Conservation (phyloP, 2,113 vertebrate genomes). For the Cricetomys ansorgei region DNA sequence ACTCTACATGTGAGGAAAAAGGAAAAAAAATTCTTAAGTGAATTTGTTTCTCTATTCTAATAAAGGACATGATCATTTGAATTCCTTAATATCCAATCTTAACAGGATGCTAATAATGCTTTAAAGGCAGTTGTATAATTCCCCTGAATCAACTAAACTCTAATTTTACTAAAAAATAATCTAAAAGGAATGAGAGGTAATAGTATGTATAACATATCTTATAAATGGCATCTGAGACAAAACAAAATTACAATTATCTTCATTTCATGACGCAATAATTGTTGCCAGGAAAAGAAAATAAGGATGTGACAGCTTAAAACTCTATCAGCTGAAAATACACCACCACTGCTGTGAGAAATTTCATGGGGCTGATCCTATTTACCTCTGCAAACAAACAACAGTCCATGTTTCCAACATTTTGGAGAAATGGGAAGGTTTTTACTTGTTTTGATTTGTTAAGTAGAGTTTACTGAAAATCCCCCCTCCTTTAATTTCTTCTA, state of each 20-base stretch:
- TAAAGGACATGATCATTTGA: constrained; percentile 74
- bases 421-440: constrained; percentile 92
- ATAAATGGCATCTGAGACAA: constrained; percentile 81
- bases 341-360: constrained; percentile 88
- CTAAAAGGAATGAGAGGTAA: constrained; percentile 76
- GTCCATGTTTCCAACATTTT: constrained; percentile 93
- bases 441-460: constrained; percentile 90
- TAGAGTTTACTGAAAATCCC: constrained; percentile 84
- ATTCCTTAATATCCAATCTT: constrained; percentile 77
- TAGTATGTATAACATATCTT: constrained; percentile 81
- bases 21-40: constrained; percentile 62
- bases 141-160: constrained; percentile 74
- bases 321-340: constrained; percentile 83
- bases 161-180: constrained; percentile 78
- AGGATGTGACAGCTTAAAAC: constrained; percentile 85
- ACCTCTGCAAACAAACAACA: constrained; percentile 92
- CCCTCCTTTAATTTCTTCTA: not conserved
- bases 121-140: constrained; percentile 78
- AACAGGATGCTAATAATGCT: constrained; percentile 81
- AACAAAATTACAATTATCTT: constrained; percentile 84
- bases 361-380: constrained; percentile 88
- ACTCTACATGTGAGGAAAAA: constrained; percentile 18
- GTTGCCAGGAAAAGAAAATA: constrained; percentile 80
- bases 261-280: constrained; percentile 80
- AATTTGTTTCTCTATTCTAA: constrained; percentile 73